Evolutionary conservation across 2,113 vertebrate genomes (phyloP).

Genomic region (Sialia sialis): DNA sequence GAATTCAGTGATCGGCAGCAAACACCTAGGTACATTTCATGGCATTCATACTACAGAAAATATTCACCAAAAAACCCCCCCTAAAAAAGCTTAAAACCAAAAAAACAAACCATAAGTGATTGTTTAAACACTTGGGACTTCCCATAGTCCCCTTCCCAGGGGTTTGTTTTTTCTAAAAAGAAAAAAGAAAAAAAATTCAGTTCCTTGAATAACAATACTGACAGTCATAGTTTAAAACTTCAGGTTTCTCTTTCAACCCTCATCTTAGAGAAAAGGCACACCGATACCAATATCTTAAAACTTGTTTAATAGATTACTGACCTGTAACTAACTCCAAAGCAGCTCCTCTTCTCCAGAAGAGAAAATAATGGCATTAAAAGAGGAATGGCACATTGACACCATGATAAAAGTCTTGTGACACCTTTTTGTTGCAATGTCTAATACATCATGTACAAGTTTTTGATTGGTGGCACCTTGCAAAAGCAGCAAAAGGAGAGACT

Average conservation of each 20-base stretch:
- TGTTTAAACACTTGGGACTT: constrained; percentile 32
- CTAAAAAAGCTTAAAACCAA: too few species aligned
- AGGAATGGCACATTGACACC: neutral
- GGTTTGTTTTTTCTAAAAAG: constrained; percentile 58
- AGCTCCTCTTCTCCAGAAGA: neutral
- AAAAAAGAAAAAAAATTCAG: constrained; percentile 31
- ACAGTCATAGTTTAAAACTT: constrained; percentile 1
- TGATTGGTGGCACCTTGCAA: neutral
- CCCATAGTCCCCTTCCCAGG: neutral
- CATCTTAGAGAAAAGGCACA: neutral
- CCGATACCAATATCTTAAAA: neutral
- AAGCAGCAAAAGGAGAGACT: neutral
- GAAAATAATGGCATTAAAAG: neutral
- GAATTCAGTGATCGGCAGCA: constrained; percentile 21
- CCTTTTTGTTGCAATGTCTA: neutral
- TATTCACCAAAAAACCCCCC: constrained; percentile 58
- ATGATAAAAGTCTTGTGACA: neutral
- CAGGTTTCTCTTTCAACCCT: neutral
- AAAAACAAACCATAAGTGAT: constrained; percentile 35
- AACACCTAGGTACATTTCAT: constrained; percentile 19
- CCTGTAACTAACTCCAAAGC: neutral
- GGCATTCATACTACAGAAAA: constrained; percentile 55
- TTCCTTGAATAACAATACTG: constrained; percentile 45
- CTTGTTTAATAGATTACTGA: neutral
- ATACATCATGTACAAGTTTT: neutral